phyloP scores from a whole-genome alignment of 2,888 invertebrate species.

The Andrena dorsata region DNA sequence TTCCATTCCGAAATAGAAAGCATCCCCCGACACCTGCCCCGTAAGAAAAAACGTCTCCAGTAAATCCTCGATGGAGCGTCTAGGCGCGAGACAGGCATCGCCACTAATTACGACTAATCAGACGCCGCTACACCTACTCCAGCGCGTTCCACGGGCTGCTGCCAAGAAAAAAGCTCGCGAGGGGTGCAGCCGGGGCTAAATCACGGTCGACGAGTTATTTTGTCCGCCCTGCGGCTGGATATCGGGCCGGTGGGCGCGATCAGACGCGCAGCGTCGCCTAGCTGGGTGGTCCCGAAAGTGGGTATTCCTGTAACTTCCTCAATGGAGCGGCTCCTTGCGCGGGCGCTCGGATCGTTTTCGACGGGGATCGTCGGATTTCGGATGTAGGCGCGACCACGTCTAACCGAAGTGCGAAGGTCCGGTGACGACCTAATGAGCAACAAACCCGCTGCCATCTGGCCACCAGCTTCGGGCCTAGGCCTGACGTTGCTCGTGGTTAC shows the following conservation, averaged over 20 bases:
- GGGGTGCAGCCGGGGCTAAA: conserved; percentile 43
- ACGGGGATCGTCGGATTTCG: conserved; percentile 68
- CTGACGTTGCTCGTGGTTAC: conserved; percentile 70
- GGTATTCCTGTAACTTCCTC: conserved; percentile 67
- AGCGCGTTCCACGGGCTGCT: background rate
- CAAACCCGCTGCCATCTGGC: conserved; percentile 80
- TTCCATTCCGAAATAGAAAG: conserved; percentile 9
- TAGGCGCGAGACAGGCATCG: conserved; percentile 7
- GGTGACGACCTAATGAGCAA: conserved; percentile 76
- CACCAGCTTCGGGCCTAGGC: conserved; percentile 75
- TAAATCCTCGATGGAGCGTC: conserved; percentile 22
- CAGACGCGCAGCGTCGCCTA: conserved; percentile 20
- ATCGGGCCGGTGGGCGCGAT: conserved; percentile 53
- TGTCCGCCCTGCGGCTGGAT: conserved; percentile 30
- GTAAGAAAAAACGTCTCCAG: conserved; percentile 21
- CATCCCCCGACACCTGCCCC: background rate
- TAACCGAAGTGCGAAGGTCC: conserved; percentile 72
- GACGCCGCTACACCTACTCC: conserved; percentile 15
- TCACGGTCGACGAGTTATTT: conserved; percentile 54
- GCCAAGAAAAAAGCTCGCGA: background rate
- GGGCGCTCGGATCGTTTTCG: conserved; percentile 60
- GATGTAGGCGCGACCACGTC: conserved; percentile 73
- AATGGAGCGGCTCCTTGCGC: conserved; percentile 63
- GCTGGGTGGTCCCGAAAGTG: conserved; percentile 65
- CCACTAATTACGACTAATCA: conserved; percentile 39